phyloP scores from a whole-genome alignment of 2,113 vertebrate genomes.

The Heliornis fulica region DNA sequence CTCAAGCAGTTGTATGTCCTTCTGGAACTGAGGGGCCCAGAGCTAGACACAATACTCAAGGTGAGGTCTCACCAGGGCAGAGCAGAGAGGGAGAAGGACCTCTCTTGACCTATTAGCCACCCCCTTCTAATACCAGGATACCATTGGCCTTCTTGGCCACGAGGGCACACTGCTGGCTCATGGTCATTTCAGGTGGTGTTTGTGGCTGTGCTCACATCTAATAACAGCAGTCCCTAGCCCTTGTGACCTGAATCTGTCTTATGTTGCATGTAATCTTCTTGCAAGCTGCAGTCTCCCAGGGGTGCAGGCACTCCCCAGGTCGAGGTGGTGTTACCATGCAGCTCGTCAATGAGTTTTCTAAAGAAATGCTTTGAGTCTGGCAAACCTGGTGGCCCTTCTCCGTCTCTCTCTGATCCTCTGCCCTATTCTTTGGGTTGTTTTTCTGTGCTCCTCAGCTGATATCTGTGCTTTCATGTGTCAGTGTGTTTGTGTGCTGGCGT shows the following conservation, averaged over 20 bases:
- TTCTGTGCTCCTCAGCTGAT: neutral
- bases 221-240: too few relatives aligned
- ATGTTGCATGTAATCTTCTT: neutral
- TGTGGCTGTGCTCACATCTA: neutral
- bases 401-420: neutral
- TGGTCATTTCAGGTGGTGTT: neutral
- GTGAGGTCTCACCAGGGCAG: too few relatives aligned
- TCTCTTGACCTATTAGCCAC: too few relatives aligned
- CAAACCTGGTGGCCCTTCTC: neutral
- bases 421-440: accelerated
- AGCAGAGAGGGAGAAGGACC: too few relatives aligned
- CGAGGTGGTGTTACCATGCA: neutral
- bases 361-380: neutral
- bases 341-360: neutral
- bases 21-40: too few relatives aligned
- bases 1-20: too few relatives aligned
- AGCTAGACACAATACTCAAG: too few relatives aligned
- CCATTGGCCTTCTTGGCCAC: too few relatives aligned
- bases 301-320: neutral
- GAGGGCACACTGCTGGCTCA: too few relatives aligned
- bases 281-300: neutral
- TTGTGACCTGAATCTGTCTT: neutral
- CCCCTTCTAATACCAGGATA: too few relatives aligned
- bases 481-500: neutral
- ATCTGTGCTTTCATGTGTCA: neutral